Base-by-base conservation (phyloP, 2,113 vertebrate species). In the Siphamia tubifer region DNA sequence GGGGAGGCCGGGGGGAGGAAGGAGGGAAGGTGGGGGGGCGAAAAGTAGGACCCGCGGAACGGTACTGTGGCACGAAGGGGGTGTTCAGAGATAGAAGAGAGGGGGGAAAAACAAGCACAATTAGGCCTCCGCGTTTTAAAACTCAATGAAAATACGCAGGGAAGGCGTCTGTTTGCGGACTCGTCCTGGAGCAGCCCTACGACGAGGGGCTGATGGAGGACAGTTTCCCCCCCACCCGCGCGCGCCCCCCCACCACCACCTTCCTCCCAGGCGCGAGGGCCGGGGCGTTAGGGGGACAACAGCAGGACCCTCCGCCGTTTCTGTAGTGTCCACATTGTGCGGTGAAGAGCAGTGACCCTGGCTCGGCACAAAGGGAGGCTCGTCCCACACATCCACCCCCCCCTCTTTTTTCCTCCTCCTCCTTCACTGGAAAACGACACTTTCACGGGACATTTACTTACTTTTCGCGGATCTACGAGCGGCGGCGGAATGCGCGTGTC, bases 311-410 rank as follows among this genome's bases (percentile, higher is more conserved):
- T 62, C 64, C 8, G 52, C 49, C 36, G 83, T 63, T 61, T 75
- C 31, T 71, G 32, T 67, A 85, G 82, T 66, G 84, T 84, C 88
- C 90, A 85, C 85, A 73, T 66, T 71, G 62, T 73, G 66, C 69
- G 56, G 9, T 39, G 79, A 34, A 51, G 65, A 80, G 82, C 80
- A 13, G 75, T 81, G 86, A 87, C 86, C 85, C 84, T 75, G 72
- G 58, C 57, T 76, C 82, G 74, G 90, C 89, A 92, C 91, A 92
- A 92, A 92, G 90, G 79, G 76, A 86, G 82, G 79, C 89, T 90
- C 88, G 84, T 87, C 90, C 87, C 87, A 83, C 80, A 77, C 83
- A 74, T 74, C 74, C 63, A 48, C 68, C 72, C 1, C 74, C 44
- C 2, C 55, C 60, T 4, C 20, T 13, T 36, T n/a, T 36, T 23